Percentiles rank a stretch among this genome's conserved stretches.
Evolutionary conservation across 2,797 vertebrate genomes (phyloP).

Genomic region (Scleropages formosus): DNA sequence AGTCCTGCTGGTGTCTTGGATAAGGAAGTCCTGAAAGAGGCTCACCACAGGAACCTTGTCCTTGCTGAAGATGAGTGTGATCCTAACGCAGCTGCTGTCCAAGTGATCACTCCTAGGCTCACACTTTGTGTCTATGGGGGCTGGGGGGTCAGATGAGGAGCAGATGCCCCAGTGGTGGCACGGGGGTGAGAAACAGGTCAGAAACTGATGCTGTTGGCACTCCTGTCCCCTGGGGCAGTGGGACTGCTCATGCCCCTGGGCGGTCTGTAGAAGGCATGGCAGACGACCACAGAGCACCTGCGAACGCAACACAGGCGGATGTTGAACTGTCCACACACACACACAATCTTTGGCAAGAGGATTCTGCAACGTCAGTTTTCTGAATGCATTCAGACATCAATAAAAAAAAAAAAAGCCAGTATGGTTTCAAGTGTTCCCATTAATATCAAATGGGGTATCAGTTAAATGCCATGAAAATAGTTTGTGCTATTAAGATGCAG

Average conservation of each 20-base stretch:
- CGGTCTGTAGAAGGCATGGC: conserved; percentile 74
- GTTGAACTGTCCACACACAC: neutral
- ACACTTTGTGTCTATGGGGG: conserved; percentile 70
- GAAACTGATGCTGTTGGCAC: conserved; percentile 73
- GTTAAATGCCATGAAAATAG: no score
- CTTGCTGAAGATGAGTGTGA: conserved; percentile 83
- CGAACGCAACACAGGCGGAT: neutral
- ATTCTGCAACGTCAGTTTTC: no score
- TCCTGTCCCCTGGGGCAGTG: conserved; percentile 76
- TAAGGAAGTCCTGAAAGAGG: neutral
- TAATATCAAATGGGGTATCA: no score
- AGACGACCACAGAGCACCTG: conserved; percentile 86
- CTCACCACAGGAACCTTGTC: conserved; percentile 75
- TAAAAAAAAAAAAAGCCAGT: no score
- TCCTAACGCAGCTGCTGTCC: conserved; percentile 84
- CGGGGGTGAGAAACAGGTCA: conserved; percentile 84
- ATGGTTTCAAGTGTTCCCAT: no score
- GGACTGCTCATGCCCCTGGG: conserved; percentile 21
- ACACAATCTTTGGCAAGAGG: neutral
- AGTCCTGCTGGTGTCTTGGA: no score
- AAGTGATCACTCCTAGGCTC: conserved; percentile 78
- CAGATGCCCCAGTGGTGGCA: conserved; percentile 87
- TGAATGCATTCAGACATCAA: no score
- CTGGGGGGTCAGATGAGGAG: conserved; percentile 60
- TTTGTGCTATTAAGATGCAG: no score